These are phyloP conservation scores for Protophormia terraenovae DNA, from an alignment of 2,888 invertebrate species.

Conservation along the genomic window DNA sequence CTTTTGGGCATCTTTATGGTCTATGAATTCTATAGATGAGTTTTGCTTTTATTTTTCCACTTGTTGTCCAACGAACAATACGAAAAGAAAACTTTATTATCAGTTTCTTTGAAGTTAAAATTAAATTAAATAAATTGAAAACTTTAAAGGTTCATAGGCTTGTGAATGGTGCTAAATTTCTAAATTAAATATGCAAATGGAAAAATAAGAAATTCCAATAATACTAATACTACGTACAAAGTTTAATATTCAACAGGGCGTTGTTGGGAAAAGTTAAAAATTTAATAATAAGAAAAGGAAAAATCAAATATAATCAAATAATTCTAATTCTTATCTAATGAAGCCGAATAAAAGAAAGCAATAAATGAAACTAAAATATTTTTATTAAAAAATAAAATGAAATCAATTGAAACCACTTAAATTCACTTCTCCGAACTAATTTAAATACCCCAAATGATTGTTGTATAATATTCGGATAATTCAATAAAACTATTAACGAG, in stretches of 20 bases:
- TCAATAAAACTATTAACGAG: background rate
- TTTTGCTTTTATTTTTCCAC: background rate
- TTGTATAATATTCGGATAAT: background rate
- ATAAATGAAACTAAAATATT: background rate
- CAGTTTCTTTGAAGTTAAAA: conserved; percentile 5
- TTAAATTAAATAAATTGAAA: conserved; percentile 9
- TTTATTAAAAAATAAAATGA: background rate
- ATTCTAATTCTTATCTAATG: background rate
- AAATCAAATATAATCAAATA: background rate
- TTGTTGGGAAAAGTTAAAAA: background rate
- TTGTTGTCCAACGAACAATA: background rate
- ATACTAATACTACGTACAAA: background rate
- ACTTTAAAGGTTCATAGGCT: background rate
- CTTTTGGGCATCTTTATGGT: background rate
- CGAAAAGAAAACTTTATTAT: background rate
- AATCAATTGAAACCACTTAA: background rate
- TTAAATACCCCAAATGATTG: background rate
- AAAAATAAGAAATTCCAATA: background rate
- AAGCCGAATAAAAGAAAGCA: background rate
- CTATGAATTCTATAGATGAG: background rate
- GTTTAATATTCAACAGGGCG: background rate
- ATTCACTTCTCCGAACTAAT: background rate
- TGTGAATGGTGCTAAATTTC: background rate
- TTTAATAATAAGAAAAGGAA: background rate
- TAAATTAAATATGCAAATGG: background rate